A percentile compares a stretch with the other conserved stretches of the same genome.
These are phyloP conservation scores for Sialis fuliginosa DNA, from an alignment of 2,888 invertebrate species.

Conservation along the genomic window DNA sequence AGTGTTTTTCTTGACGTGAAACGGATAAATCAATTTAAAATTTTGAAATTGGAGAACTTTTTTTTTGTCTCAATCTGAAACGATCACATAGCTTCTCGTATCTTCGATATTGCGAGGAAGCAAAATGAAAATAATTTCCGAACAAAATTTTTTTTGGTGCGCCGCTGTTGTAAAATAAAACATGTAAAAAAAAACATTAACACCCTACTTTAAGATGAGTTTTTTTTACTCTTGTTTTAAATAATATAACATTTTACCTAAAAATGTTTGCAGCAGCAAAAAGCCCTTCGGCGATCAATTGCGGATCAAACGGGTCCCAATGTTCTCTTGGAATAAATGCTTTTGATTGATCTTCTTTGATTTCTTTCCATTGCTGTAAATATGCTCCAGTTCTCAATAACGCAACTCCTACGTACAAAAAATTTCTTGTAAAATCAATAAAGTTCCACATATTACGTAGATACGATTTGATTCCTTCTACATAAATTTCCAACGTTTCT, in stretches of 20 bases:
- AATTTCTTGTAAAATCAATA: constrained; percentile 84
- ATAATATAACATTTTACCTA: constrained; percentile 30
- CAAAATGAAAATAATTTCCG: too few species aligned
- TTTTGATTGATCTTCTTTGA: constrained; percentile 42
- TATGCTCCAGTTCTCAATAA: constrained; percentile 53
- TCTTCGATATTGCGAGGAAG: too few species aligned
- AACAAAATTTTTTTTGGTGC: too few species aligned
- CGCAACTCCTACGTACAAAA: constrained; percentile 59
- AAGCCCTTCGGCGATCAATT: constrained; percentile 78
- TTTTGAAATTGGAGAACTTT: too few species aligned
- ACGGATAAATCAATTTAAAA: too few species aligned
- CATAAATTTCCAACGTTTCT: constrained; percentile 80
- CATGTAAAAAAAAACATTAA: too few species aligned
- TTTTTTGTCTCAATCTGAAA: too few species aligned
- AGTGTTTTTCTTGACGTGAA: too few species aligned
- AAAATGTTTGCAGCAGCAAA: constrained; percentile 93
- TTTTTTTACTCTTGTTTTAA: too few species aligned
- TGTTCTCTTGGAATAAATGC: constrained; percentile 64
- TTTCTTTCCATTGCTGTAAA: constrained; percentile 54
- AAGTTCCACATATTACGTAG: constrained; percentile 92
- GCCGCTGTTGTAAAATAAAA: background rate
- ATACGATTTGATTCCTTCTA: constrained; percentile 72
- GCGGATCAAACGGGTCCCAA: constrained; percentile 89
- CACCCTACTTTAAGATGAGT: too few species aligned
- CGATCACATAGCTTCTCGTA: too few species aligned